Conservation (phyloP, 2,888 invertebrate species). For the Diachrysia chrysitis region DNA sequence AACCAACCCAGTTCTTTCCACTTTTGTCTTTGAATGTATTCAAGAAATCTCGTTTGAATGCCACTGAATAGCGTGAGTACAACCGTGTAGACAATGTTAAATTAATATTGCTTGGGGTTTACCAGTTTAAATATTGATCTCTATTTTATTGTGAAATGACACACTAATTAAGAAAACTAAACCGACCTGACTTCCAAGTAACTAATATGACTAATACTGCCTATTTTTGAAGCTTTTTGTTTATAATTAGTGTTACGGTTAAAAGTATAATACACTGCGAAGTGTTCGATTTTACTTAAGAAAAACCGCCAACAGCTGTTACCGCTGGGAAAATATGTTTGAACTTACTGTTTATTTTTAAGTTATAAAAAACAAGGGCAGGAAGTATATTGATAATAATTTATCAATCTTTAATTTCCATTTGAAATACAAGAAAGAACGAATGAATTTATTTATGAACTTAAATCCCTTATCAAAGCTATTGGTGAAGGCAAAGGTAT, state of each 20-base stretch:
- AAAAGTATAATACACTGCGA: not conserved
- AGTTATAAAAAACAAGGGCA: not conserved
- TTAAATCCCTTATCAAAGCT: too few species aligned
- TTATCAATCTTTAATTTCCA: not conserved
- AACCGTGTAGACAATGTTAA: conserved; percentile 40
- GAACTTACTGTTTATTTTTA: not conserved
- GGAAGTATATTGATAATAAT: too few species aligned
- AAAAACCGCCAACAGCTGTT: not conserved
- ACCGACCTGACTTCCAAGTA: conserved; percentile 15
- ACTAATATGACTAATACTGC: conserved; percentile 16
- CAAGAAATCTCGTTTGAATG: conserved; percentile 45
- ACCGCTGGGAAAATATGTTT: not conserved
- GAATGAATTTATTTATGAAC: not conserved
- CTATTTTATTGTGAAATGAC: conserved; percentile 34
- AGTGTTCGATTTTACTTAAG: not conserved
- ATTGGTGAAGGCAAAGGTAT: too few species aligned
- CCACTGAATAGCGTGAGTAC: conserved; percentile 43
- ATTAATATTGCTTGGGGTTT: conserved; percentile 56
- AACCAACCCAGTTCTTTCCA: conserved; percentile 62
- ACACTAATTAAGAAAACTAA: conserved; percentile 29
- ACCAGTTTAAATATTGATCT: conserved; percentile 56
- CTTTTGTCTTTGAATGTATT: conserved; percentile 59
- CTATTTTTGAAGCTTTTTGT: conserved; percentile 10
- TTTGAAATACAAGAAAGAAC: not conserved
- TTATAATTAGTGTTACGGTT: conserved; percentile 22